Base-by-base conservation (phyloP, 2,888 invertebrate species). In the Noctuana brunneofusca region DNA sequence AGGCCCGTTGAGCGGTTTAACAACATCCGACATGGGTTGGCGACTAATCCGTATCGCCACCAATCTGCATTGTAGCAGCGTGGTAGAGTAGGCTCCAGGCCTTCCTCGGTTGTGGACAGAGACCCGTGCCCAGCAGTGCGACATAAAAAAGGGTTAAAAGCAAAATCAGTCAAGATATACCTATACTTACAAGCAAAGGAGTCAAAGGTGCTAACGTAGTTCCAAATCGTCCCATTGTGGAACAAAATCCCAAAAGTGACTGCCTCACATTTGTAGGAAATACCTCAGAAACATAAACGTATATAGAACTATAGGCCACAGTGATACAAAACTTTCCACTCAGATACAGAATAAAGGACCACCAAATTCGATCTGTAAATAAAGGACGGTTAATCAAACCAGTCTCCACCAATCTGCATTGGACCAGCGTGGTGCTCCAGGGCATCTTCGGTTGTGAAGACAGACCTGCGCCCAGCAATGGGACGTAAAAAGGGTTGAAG, bases 121-220 rank as follows among this genome's bases (percentile, higher is more conserved):
- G n/a, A n/a, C n/a, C n/a, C n/a, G n/a, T n/a, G n/a, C n/a, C n/a
- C n/a, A n/a, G n/a, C n/a, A n/a, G n/a, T n/a, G n/a, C n/a, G n/a
- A n/a, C n/a, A n/a, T n/a, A n/a, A n/a, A n/a, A n/a, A n/a, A n/a
- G n/a, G n/a, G n/a, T n/a, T n/a, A n/a, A n/a, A n/a, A n/a, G n/a
- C n/a, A n/a, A n/a, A n/a, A n/a, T 32, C 32, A 11, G 11, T 32
- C 32, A 30, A 38, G 14, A 41, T 14, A 16, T 16, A 41, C 16
- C 3, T 16, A 20, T 22, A 59, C 83, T 78, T 80, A 93, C 59
- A 6, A 60, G 24, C 6, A 60, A 35, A 14, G 59, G 59, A 3
- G 59, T 92, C 72, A 93, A 92, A 6, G 93, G 93, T 14, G 93
- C 90, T 46, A 92, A 74, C 76, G 93, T 92, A 1, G 93, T 92